Evolutionary conservation across 2,113 vertebrate species (phyloP).

Genomic region (Serilophus lunatus): DNA sequence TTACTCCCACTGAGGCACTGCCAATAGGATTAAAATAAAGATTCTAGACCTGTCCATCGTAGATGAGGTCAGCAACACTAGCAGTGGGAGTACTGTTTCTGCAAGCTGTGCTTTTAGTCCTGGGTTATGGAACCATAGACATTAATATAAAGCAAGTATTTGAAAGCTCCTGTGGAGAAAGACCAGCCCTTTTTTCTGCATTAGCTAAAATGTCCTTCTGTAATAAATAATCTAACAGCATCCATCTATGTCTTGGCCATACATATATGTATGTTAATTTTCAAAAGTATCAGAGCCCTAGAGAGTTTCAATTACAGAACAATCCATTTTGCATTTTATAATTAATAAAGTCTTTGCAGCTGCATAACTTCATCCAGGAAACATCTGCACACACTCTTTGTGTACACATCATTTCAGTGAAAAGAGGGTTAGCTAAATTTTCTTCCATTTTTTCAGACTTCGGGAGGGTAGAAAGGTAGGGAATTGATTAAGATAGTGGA

Average conservation of each 20-base stretch:
- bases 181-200: conserved; percentile 18
- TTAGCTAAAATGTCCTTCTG: conserved; percentile 57
- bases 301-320: conserved; percentile 72
- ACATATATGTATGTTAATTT: conserved; percentile 48
- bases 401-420: conserved; percentile 53
- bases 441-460: conserved; percentile 38
- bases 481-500: not conserved
- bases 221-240: conserved; percentile 67
- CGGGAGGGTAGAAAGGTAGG: not conserved
- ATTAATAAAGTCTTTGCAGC: conserved; percentile 78
- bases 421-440: conserved; percentile 29
- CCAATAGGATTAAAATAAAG: conserved; percentile 80
- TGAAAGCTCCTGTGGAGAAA: conserved; percentile 69
- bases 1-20: conserved; percentile 78
- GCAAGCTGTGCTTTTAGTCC: conserved; percentile 67
- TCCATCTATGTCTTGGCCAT: conserved; percentile 51
- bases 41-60: conserved; percentile 70
- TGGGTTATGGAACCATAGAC: conserved; percentile 56
- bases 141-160: conserved; percentile 70
- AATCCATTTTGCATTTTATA: conserved; percentile 72
- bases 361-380: conserved; percentile 68
- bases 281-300: conserved; percentile 41
- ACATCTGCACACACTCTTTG: conserved; percentile 68
- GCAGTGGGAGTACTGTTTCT: conserved; percentile 70
- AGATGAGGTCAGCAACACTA: conserved; percentile 76